Percentiles rank a stretch among this genome's conserved stretches.
Evolutionary conservation across 1,140 invertebrate species (phyloP).

Genomic region (Cheumatopsyche charites): DNA sequence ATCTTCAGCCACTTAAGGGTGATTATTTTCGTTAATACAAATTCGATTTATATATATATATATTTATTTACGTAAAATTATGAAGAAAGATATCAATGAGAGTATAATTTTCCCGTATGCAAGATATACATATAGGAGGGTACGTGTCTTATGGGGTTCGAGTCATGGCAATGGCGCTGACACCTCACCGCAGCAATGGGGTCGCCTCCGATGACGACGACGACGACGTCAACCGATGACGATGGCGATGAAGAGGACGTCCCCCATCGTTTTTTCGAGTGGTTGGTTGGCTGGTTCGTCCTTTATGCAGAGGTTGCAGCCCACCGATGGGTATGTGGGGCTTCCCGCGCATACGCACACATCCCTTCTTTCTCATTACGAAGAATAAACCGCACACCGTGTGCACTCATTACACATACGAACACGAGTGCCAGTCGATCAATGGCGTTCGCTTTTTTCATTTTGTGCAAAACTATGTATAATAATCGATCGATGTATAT

Average conservation of each 20-base stretch:
- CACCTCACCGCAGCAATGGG: not conserved
- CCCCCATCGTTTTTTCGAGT: slow-evolving; percentile 20
- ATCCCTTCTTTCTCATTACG: not conserved
- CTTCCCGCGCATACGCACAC: too few relatives aligned
- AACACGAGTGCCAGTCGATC: not conserved
- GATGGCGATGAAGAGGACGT: not conserved
- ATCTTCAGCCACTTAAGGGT: too few relatives aligned
- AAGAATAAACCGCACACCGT: not conserved
- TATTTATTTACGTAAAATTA: too few relatives aligned
- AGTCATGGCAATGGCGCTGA: not conserved
- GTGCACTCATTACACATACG: not conserved
- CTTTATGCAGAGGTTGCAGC: not conserved
- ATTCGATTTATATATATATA: too few relatives aligned
- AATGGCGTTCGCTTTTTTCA: slow-evolving; percentile 17
- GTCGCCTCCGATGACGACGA: not conserved
- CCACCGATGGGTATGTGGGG: not conserved
- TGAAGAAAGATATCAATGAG: too few relatives aligned
- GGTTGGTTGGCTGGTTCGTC: slow-evolving; percentile 14
- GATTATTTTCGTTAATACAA: too few relatives aligned
- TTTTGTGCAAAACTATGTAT: not conserved
- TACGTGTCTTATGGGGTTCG: not conserved
- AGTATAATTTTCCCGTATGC: too few relatives aligned
- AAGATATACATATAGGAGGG: too few relatives aligned
- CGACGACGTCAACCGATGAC: not conserved
- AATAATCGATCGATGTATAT: too few relatives aligned